Conservation (phyloP, 1,140 invertebrate species). For the Bactericera cockerelli region DNA sequence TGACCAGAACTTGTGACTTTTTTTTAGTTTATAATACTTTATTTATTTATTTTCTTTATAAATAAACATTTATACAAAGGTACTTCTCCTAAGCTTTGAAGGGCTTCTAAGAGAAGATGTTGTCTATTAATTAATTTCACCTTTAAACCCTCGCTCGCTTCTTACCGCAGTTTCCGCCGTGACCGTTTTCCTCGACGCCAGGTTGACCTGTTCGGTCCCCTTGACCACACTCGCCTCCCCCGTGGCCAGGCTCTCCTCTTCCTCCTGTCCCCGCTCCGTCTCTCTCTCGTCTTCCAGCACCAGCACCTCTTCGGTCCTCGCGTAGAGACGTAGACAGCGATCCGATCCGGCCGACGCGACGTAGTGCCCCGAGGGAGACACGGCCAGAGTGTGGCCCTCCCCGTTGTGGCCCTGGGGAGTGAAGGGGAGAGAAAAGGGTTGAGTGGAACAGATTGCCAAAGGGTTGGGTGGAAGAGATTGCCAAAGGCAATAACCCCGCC, state of each 20-base stretch:
- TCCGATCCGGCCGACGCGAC: constrained; percentile 77
- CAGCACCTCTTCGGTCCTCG: constrained; percentile 73
- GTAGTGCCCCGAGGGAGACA: constrained; percentile 67
- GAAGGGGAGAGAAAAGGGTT: too few relatives aligned
- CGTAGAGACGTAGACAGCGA: constrained; percentile 70
- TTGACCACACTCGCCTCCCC: constrained; percentile 49
- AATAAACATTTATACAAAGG: too few relatives aligned
- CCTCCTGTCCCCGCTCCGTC: constrained; percentile 52
- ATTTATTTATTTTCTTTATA: too few relatives aligned
- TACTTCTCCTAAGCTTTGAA: too few relatives aligned
- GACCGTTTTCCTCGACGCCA: constrained; percentile 78
- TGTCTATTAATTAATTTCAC: too few relatives aligned
- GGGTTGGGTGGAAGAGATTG: too few relatives aligned
- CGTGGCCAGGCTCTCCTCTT: constrained; percentile 52
- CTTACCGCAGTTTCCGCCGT: constrained; percentile 78
- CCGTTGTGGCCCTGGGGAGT: constrained; percentile 51
- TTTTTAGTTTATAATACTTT: too few relatives aligned
- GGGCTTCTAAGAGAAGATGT: too few relatives aligned
- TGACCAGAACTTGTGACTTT: too few relatives aligned
- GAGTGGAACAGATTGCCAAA: too few relatives aligned
- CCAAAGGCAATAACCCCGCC: too few relatives aligned
- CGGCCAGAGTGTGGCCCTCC: constrained; percentile 54
- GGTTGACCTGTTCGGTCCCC: constrained; percentile 49
- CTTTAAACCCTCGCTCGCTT: too few relatives aligned
- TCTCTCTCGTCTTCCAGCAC: constrained; percentile 86